A percentile compares a stretch with the other conserved stretches of the same genome.
Evolutionary conservation across 2,113 vertebrate species (phyloP).

Genomic region (Peromyscus polionotus): DNA sequence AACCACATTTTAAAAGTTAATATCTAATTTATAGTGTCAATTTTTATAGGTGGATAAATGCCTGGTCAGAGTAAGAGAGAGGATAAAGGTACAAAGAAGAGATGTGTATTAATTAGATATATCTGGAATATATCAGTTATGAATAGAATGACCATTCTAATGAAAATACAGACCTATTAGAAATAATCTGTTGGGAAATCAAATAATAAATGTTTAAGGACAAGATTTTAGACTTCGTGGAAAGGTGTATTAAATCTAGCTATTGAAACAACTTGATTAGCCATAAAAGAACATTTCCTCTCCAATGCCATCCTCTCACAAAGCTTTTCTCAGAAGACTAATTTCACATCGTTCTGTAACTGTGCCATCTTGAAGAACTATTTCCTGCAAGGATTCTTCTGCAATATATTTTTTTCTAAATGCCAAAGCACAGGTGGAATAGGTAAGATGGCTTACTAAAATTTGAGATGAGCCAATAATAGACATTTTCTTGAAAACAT

Average conservation of each 20-base stretch:
- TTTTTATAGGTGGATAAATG: conserved; percentile 57
- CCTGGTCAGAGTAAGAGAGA: neutral
- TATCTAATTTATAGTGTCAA: conserved; percentile 27
- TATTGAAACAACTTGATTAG: conserved; percentile 76
- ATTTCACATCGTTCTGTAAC: conserved; percentile 79
- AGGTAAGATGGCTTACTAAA: conserved; percentile 69
- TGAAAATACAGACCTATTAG: conserved; percentile 73
- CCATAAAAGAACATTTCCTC: conserved; percentile 62
- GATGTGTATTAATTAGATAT: conserved; percentile 61
- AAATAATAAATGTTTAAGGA: conserved; percentile 79
- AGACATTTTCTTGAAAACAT: conserved; percentile 56
- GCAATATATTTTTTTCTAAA: conserved; percentile 57
- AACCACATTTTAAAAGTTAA: conserved; percentile 32
- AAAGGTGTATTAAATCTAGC: conserved; percentile 76
- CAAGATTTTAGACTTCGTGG: conserved; percentile 66
- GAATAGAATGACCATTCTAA: conserved; percentile 73
- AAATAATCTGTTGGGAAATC: conserved; percentile 20
- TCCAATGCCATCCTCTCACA: conserved; percentile 64
- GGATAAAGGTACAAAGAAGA: conserved; percentile 65
- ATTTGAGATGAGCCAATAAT: conserved; percentile 56
- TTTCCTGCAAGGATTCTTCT: conserved; percentile 69
- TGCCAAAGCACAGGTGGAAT: conserved; percentile 77
- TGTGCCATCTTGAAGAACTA: conserved; percentile 71
- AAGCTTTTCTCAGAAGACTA: conserved; percentile 73
- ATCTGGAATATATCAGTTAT: conserved; percentile 57